A percentile compares a stretch with the other conserved stretches of the same genome.
Evolutionary conservation across 1,140 invertebrate species (phyloP).

Genomic region (Hormaphis cornu): DNA sequence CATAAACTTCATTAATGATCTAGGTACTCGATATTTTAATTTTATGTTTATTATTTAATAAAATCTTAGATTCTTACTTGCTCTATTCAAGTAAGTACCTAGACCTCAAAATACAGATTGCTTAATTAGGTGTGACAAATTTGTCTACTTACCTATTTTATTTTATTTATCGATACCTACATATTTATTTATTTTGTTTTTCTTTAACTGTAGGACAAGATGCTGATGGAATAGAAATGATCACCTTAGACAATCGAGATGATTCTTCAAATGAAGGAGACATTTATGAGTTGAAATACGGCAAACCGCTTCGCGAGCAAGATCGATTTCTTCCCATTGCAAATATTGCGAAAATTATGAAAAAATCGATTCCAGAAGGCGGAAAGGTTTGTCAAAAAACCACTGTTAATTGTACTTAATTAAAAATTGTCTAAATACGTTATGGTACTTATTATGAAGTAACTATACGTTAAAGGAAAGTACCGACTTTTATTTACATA

Average conservation of each 20-base stretch:
- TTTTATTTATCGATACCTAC: not conserved
- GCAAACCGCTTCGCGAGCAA: slow-evolving; percentile 66
- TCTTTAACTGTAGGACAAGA: slow-evolving; percentile 9
- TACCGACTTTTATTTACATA: too few relatives aligned
- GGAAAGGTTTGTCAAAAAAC: slow-evolving; percentile 66
- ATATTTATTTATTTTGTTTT: not conserved
- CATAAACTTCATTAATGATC: too few relatives aligned
- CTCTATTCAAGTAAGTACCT: too few relatives aligned
- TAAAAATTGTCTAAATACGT: too few relatives aligned
- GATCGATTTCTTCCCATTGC: slow-evolving; percentile 95
- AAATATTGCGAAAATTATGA: slow-evolving; percentile 99
- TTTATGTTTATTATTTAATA: too few relatives aligned
- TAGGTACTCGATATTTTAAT: too few relatives aligned
- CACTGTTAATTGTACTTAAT: slow-evolving; percentile 32
- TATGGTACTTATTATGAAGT: too few relatives aligned
- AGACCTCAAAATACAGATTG: too few relatives aligned
- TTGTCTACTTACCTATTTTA: too few relatives aligned
- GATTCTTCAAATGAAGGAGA: slow-evolving; percentile 55
- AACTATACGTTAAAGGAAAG: too few relatives aligned
- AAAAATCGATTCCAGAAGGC: slow-evolving; percentile 87
- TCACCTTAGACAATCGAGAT: slow-evolving; percentile 55
- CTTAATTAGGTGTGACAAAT: too few relatives aligned
- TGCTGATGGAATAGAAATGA: slow-evolving; percentile 36
- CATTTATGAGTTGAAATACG: slow-evolving; percentile 41
- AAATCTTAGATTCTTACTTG: too few relatives aligned